Percentiles rank a stretch among this genome's conserved stretches.
Conservation (phyloP, 2,888 invertebrate genomes). For the Ashinkailepas kermadecensis region DNA sequence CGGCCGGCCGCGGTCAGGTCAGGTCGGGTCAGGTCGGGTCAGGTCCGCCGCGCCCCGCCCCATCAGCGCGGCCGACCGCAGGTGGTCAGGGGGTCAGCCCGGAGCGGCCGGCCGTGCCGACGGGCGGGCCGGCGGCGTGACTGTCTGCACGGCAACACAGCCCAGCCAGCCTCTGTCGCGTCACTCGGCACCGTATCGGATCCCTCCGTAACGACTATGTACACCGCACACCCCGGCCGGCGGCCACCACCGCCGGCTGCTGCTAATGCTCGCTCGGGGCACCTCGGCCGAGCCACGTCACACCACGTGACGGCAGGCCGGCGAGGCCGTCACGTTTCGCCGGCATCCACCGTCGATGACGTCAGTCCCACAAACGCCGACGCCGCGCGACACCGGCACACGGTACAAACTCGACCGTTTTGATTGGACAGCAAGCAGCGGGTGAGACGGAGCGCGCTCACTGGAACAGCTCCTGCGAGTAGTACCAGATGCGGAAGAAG, state of each 20-base stretch:
- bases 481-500: conserved; percentile 87
- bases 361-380: background rate
- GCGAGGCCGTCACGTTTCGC: background rate
- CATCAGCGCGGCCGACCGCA: background rate
- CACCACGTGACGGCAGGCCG: background rate
- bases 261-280: background rate
- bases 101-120: background rate
- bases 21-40: background rate
- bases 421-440: background rate
- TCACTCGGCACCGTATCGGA: background rate
- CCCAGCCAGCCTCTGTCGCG: background rate
- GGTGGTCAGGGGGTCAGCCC: background rate
- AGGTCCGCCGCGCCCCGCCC: background rate
- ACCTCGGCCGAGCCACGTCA: background rate
- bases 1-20: conserved; percentile 1
- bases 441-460: background rate
- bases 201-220: background rate
- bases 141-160: background rate
- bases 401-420: background rate
- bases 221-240: background rate
- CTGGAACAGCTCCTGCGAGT: conserved; percentile 10
- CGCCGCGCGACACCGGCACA: no score
- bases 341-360: background rate
- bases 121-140: background rate
- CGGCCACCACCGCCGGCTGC: background rate